Evolutionary conservation across 2,888 invertebrate genomes (phyloP).

Genomic region (Pterobdella sp.): DNA sequence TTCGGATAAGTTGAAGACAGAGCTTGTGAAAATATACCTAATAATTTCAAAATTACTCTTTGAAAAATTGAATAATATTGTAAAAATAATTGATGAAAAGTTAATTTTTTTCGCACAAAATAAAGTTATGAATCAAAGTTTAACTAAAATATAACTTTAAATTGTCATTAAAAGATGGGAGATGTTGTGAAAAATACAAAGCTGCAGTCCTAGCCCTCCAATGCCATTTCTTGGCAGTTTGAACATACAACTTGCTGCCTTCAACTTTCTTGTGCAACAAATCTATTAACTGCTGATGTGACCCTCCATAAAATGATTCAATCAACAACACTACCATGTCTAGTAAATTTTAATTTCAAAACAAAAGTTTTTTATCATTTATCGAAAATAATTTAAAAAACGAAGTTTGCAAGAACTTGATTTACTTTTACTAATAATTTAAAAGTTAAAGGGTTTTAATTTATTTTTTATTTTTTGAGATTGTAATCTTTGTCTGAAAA

Average conservation of each 20-base stretch:
- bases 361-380: too few relatives aligned
- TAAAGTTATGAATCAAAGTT: not conserved
- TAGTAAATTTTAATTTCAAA: too few relatives aligned
- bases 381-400: too few relatives aligned
- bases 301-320: slow-evolving; percentile 67
- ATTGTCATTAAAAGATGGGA: slow-evolving; percentile 43
- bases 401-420: too few relatives aligned
- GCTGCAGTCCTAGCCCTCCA: slow-evolving; percentile 67
- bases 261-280: slow-evolving; percentile 44
- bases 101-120: not conserved
- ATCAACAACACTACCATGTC: slow-evolving; percentile 54
- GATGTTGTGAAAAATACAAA: slow-evolving; percentile 58
- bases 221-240: slow-evolving; percentile 69
- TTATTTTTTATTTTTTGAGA: too few relatives aligned
- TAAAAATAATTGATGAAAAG: too few relatives aligned
- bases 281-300: slow-evolving; percentile 63
- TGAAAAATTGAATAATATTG: too few relatives aligned
- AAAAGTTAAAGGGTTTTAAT: too few relatives aligned
- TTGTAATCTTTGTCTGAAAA: too few relatives aligned
- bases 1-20: slow-evolving; percentile 65
- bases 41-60: too few relatives aligned
- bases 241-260: slow-evolving; percentile 52
- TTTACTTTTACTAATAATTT: too few relatives aligned
- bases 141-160: not conserved
- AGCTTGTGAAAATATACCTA: slow-evolving; percentile 62